Conservation (phyloP, 2,113 vertebrate species). For the Megalops atlanticus region DNA sequence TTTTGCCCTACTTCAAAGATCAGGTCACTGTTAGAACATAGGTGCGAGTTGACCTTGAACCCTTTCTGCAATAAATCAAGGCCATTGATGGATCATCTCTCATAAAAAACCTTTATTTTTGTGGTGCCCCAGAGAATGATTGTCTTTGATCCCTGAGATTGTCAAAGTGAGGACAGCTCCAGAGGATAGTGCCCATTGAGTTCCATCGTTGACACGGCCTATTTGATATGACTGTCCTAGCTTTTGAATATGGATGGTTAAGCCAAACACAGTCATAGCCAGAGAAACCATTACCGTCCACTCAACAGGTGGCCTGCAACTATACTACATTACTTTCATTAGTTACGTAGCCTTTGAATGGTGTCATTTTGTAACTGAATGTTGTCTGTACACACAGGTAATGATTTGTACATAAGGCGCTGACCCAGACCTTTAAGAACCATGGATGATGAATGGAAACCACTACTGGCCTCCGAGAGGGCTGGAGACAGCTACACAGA, state of each 20-base stretch:
- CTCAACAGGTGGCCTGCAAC: neutral
- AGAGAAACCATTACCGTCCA: too few species aligned
- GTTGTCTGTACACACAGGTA: constrained; percentile 15
- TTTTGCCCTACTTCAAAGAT: constrained; percentile 10
- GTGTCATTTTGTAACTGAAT: neutral
- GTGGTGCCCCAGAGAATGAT: neutral
- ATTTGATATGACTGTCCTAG: neutral
- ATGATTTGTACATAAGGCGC: constrained; percentile 29
- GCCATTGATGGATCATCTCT: neutral
- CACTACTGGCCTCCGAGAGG: constrained; percentile 58
- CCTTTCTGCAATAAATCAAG: constrained; percentile 11
- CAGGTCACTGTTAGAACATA: constrained; percentile 11
- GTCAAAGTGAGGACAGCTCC: neutral
- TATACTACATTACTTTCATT: neutral
- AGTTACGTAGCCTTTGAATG: too few species aligned
- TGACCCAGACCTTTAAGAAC: constrained; percentile 16
- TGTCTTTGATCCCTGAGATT: neutral
- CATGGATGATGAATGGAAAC: constrained; percentile 70
- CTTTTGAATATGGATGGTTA: neutral
- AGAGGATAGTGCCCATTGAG: neutral
- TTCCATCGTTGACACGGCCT: too few species aligned
- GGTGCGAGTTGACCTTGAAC: constrained; percentile 18
- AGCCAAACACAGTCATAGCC: neutral
- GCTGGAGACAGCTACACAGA: constrained; percentile 48
- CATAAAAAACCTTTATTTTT: neutral